Evolutionary conservation across 1,140 invertebrate species (phyloP), one percentile per base, ranked within the genome.

Genomic region (Heliconius nattereri): DNA sequence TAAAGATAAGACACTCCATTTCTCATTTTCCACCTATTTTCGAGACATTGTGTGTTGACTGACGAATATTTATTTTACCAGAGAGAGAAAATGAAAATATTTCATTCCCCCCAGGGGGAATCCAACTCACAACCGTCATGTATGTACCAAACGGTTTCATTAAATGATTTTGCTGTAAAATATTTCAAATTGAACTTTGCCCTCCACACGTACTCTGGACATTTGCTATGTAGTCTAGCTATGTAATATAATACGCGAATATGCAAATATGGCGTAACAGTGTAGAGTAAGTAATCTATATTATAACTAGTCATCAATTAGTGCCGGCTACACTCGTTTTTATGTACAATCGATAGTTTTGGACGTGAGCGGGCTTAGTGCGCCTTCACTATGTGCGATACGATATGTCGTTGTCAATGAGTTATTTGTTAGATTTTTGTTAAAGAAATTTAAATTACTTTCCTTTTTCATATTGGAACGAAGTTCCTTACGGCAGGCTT

Each of bases 311-410:
- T 76, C 60, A 76, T 70, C 75, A 76, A 76, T 76, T 76, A 76
- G 23, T 26, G 23, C 16, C 35, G 23, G 60, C 75, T 6, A 76
- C 75, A 70, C 19, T 23, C 37, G 7, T 45, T 45, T 70, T 60
- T 70, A 66, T 57, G 74, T 76, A 76, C 75, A 71, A 76, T 76
- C 75, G 26, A 76, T 76, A 76, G 60, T 71, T 76, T 76, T 76
- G 26, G 60, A 49, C 23, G 60, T 70, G 60, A 70, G 32, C 37
- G 40, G 32, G 75, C 60, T 29, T 76, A 70, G 66, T 57, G 75
- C 57, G 2, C 23, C 23, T 20, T 7, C 37, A 49, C 35, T 71
- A 7, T 9, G 23, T 45, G 9, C 75, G 32, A 76, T 29, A 37
- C 57, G 57, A 76, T 76, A 66, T 66, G 23, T 66, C 57, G 23